These are phyloP conservation scores for Branchellion lobata DNA, from an alignment of 2,888 invertebrate genomes.

Conservation along the genomic window DNA sequence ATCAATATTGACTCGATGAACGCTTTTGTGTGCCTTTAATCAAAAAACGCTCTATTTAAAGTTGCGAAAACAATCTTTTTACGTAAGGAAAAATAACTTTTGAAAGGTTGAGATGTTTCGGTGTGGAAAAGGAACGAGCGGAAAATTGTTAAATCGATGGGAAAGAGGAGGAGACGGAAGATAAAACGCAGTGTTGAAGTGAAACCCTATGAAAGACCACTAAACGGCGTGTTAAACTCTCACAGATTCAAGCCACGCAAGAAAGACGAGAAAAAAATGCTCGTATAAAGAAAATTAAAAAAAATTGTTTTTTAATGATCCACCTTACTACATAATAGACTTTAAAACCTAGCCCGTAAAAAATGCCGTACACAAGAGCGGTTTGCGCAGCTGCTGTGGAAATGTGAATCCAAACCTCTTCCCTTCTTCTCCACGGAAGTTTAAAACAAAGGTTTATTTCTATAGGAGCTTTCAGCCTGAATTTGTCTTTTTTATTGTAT, in stretches of 20 bases:
- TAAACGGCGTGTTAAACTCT: not conserved
- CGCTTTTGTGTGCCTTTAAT: too few relatives aligned
- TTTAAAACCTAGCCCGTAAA: constrained; percentile 1
- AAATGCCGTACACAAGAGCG: not conserved
- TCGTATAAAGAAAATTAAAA: not conserved
- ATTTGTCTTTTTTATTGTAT: too few relatives aligned
- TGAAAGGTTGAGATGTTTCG: too few relatives aligned
- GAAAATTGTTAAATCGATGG: not conserved
- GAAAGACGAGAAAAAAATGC: not conserved
- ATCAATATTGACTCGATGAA: too few relatives aligned
- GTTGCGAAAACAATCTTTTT: too few relatives aligned
- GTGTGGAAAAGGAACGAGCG: too few relatives aligned
- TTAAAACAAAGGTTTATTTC: too few relatives aligned
- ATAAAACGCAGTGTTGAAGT: not conserved
- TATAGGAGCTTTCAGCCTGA: too few relatives aligned
- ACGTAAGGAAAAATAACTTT: too few relatives aligned
- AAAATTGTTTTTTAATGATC: not conserved
- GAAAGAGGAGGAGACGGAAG: not conserved
- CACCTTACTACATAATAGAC: not conserved
- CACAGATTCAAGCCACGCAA: not conserved
- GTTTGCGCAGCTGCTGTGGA: too few relatives aligned
- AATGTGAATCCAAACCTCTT: too few relatives aligned
- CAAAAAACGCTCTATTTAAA: not conserved
- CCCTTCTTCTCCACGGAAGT: too few relatives aligned
- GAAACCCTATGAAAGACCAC: not conserved